Base-by-base conservation (phyloP, 2,888 invertebrate genomes). In the Rhimphoctona megacephalus region DNA sequence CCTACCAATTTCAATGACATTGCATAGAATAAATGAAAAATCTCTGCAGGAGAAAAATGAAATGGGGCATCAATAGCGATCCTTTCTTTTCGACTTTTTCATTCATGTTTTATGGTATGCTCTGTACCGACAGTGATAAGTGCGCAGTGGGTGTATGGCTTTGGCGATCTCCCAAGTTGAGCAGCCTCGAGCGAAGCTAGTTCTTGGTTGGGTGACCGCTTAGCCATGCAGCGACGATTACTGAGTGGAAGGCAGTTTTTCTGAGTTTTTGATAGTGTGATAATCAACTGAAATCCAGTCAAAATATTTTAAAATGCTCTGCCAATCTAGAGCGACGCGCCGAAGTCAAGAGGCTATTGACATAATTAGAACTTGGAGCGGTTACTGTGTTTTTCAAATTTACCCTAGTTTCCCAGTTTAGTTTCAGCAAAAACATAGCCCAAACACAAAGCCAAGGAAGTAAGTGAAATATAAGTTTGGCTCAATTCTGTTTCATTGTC, bases 391-490 rank as follows among this genome's bases (percentile, higher is more conserved):
- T 43, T 11, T 30, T 49, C 30, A 46, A 69, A n/a, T 49, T 19
- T 25, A 30, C 25, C 72, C 64, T 4, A 36, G 3, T 36, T 30
- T 17, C 33, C 64, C 52, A 46, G 36, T 70, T 70, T 25, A 43
- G 22, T 54, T 22, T 6, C 25, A 30, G 81, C 88, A 88, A 89
- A 90, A 89, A 90, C 87, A 85, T 80, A 83, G 90, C 87, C 83
- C 88, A 86, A 88, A 91, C 92, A 91, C 3, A n/a, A 39, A 33
- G 30, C 19, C 0, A 30, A 64, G 5, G 30, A 36, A 36, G 8
- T 39, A 0, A 39, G 22, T 25, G 54, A 25, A 25, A 11, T 7
- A 57, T 57, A 25, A 43, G 22, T 46, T 14, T 25, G 43, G 2
- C 11, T 4, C 14, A 8, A 25, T 43, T 22, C 22, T 14, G 17